Conservation (phyloP, 2,888 invertebrate species). For the Cyaniris semiargus region DNA sequence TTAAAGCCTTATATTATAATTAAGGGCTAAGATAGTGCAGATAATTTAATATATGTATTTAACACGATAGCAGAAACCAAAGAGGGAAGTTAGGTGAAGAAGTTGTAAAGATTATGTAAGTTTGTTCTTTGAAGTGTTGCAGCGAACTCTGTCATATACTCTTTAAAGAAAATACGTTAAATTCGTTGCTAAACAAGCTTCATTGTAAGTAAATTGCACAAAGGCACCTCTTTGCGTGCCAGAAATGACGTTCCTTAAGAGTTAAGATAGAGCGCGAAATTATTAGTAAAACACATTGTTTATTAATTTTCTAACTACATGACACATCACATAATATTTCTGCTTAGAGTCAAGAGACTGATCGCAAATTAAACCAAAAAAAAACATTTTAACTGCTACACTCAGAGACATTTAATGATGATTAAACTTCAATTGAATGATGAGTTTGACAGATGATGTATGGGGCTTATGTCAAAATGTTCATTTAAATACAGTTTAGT, state of each 20-base stretch:
- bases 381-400: too few species aligned
- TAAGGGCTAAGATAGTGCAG: background rate
- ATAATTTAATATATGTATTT: background rate
- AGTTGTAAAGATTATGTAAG: background rate
- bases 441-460: too few species aligned
- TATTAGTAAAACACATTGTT: background rate
- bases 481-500: too few species aligned
- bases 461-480: too few species aligned
- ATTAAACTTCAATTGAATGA: too few species aligned
- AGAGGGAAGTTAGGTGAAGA: background rate
- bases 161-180: background rate
- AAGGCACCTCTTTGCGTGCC: background rate
- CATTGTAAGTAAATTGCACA: constrained; percentile 1
- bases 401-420: too few species aligned
- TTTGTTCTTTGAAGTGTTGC: constrained; percentile 12
- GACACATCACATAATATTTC: too few species aligned
- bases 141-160: background rate
- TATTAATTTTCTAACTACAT: too few species aligned
- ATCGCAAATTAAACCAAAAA: too few species aligned
- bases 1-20: background rate
- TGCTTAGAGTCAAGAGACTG: too few species aligned
- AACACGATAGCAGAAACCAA: background rate
- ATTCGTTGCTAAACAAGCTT: background rate
- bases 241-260: background rate
- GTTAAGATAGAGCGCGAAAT: background rate